These are phyloP conservation scores for Trachelus tabidus DNA, from an alignment of 2,888 invertebrate genomes.

Conservation along the genomic window DNA sequence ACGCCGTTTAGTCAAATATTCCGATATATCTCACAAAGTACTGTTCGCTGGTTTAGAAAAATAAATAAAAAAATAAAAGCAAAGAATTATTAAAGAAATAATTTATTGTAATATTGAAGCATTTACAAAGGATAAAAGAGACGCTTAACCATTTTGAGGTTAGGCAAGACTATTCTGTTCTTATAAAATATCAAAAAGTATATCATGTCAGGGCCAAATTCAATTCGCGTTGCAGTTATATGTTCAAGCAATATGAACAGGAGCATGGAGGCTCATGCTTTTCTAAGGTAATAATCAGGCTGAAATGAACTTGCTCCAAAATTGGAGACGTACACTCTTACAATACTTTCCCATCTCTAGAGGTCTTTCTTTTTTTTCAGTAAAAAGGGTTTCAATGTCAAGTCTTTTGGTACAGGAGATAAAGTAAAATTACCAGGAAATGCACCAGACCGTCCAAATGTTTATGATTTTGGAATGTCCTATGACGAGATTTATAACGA, in stretches of 20 bases:
- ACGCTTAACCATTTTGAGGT: no score
- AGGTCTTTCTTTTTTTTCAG: conserved; percentile 64
- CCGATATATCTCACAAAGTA: no score
- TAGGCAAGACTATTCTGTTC: no score
- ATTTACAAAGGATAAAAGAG: no score
- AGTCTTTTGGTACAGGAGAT: conserved; percentile 94
- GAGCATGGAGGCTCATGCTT: conserved; percentile 99
- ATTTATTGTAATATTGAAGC: no score
- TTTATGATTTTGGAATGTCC: conserved; percentile 95
- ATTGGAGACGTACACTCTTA: not conserved
- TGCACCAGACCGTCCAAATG: conserved; percentile 92
- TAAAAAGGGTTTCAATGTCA: conserved; percentile 96
- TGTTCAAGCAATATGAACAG: conserved; percentile 99
- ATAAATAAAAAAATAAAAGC: no score
- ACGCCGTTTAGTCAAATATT: no score
- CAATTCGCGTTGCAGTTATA: conserved; percentile 89
- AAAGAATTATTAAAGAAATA: no score
- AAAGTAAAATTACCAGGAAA: conserved; percentile 97
- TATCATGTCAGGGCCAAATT: conserved; percentile 55
- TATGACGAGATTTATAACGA: conserved; percentile 98
- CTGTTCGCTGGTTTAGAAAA: no score
- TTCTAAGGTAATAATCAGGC: conserved; percentile 73
- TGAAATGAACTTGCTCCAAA: not conserved
- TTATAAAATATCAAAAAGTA: not conserved
- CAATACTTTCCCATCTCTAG: not conserved